Evolutionary conservation across 2,888 invertebrate species (phyloP).

Genomic region (Agrotis segetum): DNA sequence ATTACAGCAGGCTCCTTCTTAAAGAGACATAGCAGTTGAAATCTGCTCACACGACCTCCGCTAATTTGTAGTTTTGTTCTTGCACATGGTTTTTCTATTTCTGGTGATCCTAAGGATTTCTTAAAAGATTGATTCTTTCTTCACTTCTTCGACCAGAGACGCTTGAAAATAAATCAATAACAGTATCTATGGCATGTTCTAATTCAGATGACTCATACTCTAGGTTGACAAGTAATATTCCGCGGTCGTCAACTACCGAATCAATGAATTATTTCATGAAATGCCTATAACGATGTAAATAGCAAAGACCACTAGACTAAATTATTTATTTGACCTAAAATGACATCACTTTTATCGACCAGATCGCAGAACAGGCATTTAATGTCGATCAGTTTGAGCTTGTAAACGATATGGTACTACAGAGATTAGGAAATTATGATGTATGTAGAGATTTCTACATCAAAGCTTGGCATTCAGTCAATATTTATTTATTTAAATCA

Average conservation of each 20-base stretch:
- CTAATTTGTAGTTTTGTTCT: not conserved
- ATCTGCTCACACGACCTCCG: too few species aligned
- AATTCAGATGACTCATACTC: not conserved
- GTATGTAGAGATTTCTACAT: slow-evolving; percentile 23
- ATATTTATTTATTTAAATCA: slow-evolving; percentile 42
- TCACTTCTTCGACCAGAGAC: too few species aligned
- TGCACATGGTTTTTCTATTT: not conserved
- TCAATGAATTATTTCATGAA: slow-evolving; percentile 6
- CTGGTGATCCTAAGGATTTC: not conserved
- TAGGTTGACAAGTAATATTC: not conserved
- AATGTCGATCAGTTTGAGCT: not conserved
- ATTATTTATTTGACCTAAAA: slow-evolving; percentile 24
- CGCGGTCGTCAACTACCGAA: slow-evolving; percentile 3
- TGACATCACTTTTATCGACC: slow-evolving; percentile 4
- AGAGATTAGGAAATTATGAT: slow-evolving; percentile 12
- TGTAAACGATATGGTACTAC: not conserved
- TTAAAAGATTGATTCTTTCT: not conserved
- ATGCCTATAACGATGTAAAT: not conserved
- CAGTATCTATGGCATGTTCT: not conserved
- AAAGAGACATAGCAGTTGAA: too few species aligned
- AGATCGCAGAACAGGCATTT: not conserved
- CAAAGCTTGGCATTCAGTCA: slow-evolving; percentile 61
- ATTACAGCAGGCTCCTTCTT: too few species aligned
- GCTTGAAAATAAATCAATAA: not conserved
- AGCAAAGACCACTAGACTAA: not conserved